Evolutionary conservation across 2,113 vertebrate species (phyloP).

Genomic region (Psephotus haematonotus): DNA sequence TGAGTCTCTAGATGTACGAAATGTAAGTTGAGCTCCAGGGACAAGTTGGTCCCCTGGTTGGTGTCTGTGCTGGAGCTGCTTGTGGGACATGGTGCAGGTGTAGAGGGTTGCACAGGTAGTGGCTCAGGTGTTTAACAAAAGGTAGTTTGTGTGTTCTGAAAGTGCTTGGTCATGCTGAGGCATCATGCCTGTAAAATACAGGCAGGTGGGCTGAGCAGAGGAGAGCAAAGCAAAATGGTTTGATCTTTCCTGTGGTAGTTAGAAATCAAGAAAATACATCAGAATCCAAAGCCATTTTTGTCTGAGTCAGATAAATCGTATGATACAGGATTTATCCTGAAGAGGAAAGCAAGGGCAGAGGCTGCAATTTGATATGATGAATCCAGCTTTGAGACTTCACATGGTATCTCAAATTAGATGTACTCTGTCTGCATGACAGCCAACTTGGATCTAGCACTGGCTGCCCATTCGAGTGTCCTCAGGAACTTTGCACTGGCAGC

Average conservation of each 20-base stretch:
- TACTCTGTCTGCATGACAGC: not conserved
- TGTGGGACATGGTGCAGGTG: not conserved
- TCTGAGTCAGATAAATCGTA: not conserved
- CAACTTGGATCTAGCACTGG: not conserved
- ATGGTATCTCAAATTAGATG: constrained; percentile 17
- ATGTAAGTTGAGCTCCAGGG: not conserved
- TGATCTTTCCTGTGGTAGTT: not conserved
- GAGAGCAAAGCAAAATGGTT: not conserved
- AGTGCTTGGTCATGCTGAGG: not conserved
- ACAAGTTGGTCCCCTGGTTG: not conserved
- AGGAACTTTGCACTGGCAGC: not conserved
- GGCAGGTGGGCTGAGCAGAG: not conserved
- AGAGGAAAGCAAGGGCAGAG: constrained; percentile 46
- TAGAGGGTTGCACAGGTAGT: not conserved
- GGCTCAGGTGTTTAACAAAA: not conserved
- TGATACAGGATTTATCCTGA: not conserved
- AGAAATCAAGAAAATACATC: not conserved
- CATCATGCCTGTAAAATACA: fast-evolving
- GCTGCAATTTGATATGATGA: constrained; percentile 36
- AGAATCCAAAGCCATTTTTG: not conserved
- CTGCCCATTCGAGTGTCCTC: not conserved
- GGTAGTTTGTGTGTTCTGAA: not conserved
- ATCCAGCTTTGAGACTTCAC: constrained; percentile 50
- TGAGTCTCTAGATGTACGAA: not conserved
- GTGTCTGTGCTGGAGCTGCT: not conserved